Evolutionary conservation across 2,888 invertebrate species (phyloP).

Genomic region (Protonemura montana): DNA sequence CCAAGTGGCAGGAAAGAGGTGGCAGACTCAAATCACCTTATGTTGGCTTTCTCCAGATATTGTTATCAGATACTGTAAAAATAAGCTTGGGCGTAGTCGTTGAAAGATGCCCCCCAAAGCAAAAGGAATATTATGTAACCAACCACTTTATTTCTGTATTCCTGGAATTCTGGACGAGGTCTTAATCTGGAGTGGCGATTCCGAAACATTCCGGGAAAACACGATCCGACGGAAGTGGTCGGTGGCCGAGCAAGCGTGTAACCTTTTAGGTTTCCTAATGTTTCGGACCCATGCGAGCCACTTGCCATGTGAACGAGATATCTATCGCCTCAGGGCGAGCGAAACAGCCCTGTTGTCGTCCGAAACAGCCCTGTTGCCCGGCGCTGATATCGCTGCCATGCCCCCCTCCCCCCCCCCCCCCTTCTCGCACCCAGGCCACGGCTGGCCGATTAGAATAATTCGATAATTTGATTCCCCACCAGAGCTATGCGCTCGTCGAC

Average conservation of each 20-base stretch:
- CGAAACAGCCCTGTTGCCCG: neutral
- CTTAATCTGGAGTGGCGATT: neutral
- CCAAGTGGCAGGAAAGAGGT: no score
- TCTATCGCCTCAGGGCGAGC: neutral
- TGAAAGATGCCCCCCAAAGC: no score
- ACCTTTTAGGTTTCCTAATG: no score
- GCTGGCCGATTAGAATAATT: constrained; percentile 1
- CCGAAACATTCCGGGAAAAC: neutral
- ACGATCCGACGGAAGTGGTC: neutral
- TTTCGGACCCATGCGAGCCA: no score
- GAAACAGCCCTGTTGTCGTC: neutral
- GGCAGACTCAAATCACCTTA: no score
- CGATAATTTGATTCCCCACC: neutral
- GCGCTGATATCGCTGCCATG: neutral
- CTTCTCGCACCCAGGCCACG: no score
- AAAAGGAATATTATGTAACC: no score
- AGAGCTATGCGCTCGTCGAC: neutral
- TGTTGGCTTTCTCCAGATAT: no score
- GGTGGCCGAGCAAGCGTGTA: no score
- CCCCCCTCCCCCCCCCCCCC: neutral
- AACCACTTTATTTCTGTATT: neutral
- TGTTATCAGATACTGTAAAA: no score
- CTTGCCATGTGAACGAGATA: no score
- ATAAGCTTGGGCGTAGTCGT: no score
- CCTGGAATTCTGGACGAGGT: neutral